phyloP scores from a whole-genome alignment of 2,797 vertebrate genomes.

The Lithobates sylvaticus region DNA sequence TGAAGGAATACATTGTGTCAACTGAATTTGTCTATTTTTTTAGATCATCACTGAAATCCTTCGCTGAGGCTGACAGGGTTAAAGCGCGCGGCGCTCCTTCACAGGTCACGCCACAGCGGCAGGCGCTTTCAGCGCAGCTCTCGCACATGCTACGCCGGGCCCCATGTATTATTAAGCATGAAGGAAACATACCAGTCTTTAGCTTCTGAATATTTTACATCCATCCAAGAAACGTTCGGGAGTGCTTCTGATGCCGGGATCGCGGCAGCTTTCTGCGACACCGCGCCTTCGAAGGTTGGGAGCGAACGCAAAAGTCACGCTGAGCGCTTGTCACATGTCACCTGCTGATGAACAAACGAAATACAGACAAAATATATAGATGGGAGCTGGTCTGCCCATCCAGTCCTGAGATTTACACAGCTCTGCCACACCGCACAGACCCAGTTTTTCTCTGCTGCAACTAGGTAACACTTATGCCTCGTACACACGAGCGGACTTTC shows the following conservation, averaged over 20 bases:
- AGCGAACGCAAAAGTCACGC: constrained; percentile 6
- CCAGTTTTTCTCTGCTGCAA: too few species aligned
- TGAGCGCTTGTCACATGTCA: too few species aligned
- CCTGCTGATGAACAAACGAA: too few species aligned
- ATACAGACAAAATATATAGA: too few species aligned
- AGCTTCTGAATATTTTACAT: constrained; percentile 60
- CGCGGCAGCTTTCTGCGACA: neutral
- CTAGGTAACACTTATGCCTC: too few species aligned
- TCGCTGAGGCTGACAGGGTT: neutral
- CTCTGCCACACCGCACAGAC: too few species aligned
- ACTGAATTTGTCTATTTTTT: too few species aligned
- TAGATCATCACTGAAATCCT: too few species aligned
- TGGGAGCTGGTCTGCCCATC: too few species aligned
- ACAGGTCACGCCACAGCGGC: neutral
- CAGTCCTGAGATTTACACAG: too few species aligned
- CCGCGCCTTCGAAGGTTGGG: neutral
- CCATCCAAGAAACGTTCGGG: constrained; percentile 49
- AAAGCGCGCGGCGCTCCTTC: neutral
- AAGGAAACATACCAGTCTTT: constrained; percentile 11
- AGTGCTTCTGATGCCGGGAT: neutral
- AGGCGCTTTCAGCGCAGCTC: constrained; percentile 54
- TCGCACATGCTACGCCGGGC: constrained; percentile 16
- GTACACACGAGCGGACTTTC: too few species aligned
- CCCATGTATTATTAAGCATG: constrained; percentile 62
- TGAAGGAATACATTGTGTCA: too few species aligned